phyloP scores from a whole-genome alignment of 2,888 invertebrate genomes.

The Uropetala carovei region DNA sequence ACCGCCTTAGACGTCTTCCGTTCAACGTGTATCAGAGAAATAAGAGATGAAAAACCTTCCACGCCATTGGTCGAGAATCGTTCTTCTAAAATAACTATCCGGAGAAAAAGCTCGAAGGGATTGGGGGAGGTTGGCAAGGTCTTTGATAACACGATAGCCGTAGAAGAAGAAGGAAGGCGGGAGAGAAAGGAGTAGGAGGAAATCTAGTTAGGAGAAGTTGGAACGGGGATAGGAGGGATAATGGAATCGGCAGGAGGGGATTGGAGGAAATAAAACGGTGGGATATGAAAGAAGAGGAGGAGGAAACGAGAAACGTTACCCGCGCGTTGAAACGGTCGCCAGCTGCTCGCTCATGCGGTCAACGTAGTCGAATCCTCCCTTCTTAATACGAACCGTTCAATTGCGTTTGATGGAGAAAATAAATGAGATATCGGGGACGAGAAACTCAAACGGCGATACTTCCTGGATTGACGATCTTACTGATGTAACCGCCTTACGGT shows the following conservation, averaged over 20 bases:
- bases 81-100: background rate
- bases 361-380: background rate
- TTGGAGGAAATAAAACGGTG: background rate
- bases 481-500: background rate
- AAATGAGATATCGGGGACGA: background rate
- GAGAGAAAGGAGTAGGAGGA: background rate
- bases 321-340: background rate
- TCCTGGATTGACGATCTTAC: background rate
- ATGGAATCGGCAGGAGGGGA: background rate
- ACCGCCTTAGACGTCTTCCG: no score
- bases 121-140: background rate
- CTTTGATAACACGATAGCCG: background rate
- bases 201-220: no score
- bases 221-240: background rate
- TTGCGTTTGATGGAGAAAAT: background rate
- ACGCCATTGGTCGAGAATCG: background rate
- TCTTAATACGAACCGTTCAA: background rate
- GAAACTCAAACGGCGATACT: background rate
- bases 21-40: no score
- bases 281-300: background rate
- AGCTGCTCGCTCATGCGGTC: constrained; percentile 1
- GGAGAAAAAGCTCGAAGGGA: background rate
- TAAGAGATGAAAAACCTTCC: background rate
- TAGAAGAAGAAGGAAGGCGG: background rate
- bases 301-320: background rate